Conservation (phyloP, 2,113 vertebrate genomes). For the Phycodurus eques region DNA sequence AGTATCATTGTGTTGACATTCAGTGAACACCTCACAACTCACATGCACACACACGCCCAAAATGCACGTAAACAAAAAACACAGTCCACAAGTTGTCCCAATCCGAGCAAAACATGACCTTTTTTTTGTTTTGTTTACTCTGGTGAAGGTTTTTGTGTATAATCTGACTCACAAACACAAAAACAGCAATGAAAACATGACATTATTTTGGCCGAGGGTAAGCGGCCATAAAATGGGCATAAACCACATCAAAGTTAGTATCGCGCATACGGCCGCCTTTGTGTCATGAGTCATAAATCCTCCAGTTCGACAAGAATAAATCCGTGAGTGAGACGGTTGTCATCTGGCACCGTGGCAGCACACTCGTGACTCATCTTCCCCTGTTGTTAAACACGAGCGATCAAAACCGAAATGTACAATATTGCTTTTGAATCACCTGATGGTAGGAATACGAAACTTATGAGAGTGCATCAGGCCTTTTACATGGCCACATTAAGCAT, state of each 20-base stretch:
- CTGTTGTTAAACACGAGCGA: conserved; percentile 13
- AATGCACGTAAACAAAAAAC: background rate
- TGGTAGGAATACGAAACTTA: background rate
- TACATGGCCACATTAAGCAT: background rate
- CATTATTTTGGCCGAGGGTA: background rate
- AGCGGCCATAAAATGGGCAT: background rate
- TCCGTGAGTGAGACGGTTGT: conserved; percentile 13
- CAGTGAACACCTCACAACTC: background rate
- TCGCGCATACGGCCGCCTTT: conserved; percentile 19
- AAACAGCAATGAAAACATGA: background rate
- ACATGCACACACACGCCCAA: background rate
- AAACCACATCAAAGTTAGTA: conserved; percentile 7
- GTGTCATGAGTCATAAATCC: conserved; percentile 38
- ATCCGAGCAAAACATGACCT: background rate
- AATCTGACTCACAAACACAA: background rate
- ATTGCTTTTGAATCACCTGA: conserved; percentile 19
- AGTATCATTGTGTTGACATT: background rate
- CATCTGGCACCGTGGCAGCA: conserved; percentile 6
- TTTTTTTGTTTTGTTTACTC: background rate
- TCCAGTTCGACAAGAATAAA: conserved; percentile 27
- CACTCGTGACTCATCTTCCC: conserved; percentile 51
- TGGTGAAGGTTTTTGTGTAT: background rate
- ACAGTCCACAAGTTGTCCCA: background rate
- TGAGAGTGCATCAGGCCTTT: background rate
- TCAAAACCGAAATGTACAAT: background rate